A percentile compares a stretch with the other conserved stretches of the same genome.
phyloP scores from a whole-genome alignment of 2,888 invertebrate genomes.

The Proisotoma minuta region DNA sequence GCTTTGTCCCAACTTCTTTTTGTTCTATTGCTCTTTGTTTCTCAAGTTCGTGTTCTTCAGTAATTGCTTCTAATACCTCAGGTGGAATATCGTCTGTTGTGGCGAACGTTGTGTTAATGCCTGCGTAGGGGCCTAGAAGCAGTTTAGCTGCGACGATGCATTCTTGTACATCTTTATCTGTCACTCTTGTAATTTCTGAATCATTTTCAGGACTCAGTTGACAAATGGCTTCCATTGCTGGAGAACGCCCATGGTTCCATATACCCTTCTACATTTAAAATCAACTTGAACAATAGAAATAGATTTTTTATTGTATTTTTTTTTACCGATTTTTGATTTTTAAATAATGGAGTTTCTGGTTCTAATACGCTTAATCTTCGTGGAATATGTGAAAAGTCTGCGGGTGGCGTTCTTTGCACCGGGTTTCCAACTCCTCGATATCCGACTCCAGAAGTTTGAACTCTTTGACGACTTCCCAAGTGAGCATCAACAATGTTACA shows the following conservation, averaged over 20 bases:
- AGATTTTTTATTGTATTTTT: too few species aligned
- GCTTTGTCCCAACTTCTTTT: neutral
- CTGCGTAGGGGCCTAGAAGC: conserved; percentile 12
- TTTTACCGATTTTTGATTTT: neutral
- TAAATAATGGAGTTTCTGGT: neutral
- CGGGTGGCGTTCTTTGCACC: neutral
- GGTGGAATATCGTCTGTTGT: conserved; percentile 11
- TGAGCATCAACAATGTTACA: conserved; percentile 20
- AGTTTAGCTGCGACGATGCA: conserved; percentile 6
- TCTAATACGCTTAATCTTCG: neutral
- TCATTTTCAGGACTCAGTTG: conserved; percentile 13
- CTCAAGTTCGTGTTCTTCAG: neutral
- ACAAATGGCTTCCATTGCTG: conserved; percentile 23
- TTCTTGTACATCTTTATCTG: neutral
- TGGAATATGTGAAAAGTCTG: neutral
- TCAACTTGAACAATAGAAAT: too few species aligned
- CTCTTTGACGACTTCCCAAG: neutral
- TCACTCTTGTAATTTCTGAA: neutral
- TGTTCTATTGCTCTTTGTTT: neutral
- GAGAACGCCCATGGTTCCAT: conserved; percentile 20
- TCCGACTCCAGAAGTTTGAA: neutral
- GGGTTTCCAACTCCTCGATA: conserved; percentile 7
- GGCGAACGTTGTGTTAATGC: conserved; percentile 5
- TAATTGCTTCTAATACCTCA: conserved; percentile 5
- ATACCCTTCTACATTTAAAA: conserved; percentile 11